Evolutionary conservation across 2,888 invertebrate genomes (phyloP).

Genomic region (Erpobdella octoculata): DNA sequence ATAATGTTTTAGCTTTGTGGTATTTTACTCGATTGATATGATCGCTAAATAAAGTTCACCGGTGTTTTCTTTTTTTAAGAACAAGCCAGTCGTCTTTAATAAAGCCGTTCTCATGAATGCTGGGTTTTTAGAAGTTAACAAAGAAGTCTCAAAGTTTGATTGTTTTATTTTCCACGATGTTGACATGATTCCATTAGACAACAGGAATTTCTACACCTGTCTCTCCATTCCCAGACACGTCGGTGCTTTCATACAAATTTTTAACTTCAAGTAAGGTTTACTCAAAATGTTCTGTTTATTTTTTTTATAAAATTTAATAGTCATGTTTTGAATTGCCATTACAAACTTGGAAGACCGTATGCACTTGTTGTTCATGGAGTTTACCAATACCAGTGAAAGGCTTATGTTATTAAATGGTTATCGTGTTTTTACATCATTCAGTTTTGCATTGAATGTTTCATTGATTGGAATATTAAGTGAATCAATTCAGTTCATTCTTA

Average conservation of each 20-base stretch:
- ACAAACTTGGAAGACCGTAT: not conserved
- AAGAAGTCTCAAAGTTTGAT: constrained; percentile 19
- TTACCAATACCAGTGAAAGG: not conserved
- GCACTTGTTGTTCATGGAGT: not conserved
- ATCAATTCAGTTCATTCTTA: too few species aligned
- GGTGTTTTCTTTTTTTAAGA: not conserved
- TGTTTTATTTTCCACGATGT: constrained; percentile 35
- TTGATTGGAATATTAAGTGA: too few species aligned
- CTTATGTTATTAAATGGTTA: not conserved
- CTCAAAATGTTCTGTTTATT: not conserved
- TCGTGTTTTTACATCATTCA: too few species aligned
- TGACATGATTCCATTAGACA: constrained; percentile 31
- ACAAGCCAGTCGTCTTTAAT: constrained; percentile 30
- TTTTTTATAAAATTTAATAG: not conserved
- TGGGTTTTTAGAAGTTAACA: constrained; percentile 27
- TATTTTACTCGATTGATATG: not conserved
- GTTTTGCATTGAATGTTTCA: too few species aligned
- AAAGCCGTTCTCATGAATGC: constrained; percentile 32
- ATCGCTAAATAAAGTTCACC: not conserved
- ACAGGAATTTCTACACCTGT: constrained; percentile 30
- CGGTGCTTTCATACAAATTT: constrained; percentile 22
- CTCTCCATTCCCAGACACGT: constrained; percentile 28
- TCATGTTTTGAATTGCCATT: not conserved
- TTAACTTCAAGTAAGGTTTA: constrained; percentile 22
- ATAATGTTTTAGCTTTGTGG: not conserved